These are phyloP conservation scores for Rotaria sp. DNA, from an alignment of 2,888 invertebrate genomes.

Conservation along the genomic window DNA sequence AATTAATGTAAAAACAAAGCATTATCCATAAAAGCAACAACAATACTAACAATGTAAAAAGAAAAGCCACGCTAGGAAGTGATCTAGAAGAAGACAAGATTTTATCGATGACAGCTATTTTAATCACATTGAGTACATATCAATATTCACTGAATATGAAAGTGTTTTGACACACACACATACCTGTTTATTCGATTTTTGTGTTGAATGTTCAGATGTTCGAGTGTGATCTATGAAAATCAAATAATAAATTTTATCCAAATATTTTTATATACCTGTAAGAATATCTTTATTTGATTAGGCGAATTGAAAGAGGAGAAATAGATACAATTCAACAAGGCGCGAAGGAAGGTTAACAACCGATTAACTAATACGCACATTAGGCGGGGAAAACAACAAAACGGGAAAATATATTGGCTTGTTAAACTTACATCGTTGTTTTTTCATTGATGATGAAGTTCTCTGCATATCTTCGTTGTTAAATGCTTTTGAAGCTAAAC, in stretches of 20 bases:
- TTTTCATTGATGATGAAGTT: background rate
- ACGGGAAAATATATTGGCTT: background rate
- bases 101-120: background rate
- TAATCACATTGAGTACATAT: background rate
- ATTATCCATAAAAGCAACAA: background rate
- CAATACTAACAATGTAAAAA: background rate
- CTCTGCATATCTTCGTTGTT: background rate
- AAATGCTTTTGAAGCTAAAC: background rate
- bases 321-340: background rate
- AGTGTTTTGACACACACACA: no score
- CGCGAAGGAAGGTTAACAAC: background rate
- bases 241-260: background rate
- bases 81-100: background rate
- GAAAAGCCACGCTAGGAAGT: background rate
- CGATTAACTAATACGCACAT: background rate
- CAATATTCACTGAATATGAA: background rate
- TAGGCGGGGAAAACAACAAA: background rate
- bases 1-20: background rate
- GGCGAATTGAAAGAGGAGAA: constrained; percentile 6
- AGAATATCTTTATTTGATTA: background rate
- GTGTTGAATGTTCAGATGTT: background rate
- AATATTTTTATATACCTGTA: background rate
- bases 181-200: background rate
- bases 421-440: background rate
- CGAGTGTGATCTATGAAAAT: background rate